Evolutionary conservation across 1,140 invertebrate genomes (phyloP).

Genomic region (Solenopsis invicta): DNA sequence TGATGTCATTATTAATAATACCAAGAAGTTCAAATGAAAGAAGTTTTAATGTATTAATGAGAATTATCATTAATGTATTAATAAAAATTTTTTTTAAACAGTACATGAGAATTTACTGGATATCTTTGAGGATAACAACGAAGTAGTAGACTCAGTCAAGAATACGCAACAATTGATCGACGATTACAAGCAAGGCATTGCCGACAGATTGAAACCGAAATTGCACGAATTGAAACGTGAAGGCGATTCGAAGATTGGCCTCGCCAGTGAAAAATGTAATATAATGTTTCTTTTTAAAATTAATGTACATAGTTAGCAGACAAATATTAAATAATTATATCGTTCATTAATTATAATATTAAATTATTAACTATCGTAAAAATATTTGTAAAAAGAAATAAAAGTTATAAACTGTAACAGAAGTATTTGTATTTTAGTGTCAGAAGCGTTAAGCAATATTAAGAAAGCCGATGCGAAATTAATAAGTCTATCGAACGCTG

Average conservation of each 20-base stretch:
- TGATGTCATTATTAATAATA: slow-evolving; percentile 12
- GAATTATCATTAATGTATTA: not conserved
- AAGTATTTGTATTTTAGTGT: slow-evolving; percentile 82
- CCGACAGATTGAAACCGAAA: slow-evolving; percentile 84
- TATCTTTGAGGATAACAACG: slow-evolving; percentile 73
- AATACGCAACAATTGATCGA: slow-evolving; percentile 85
- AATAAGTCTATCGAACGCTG: slow-evolving; percentile 87
- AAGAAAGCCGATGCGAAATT: slow-evolving; percentile 87
- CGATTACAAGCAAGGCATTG: slow-evolving; percentile 82
- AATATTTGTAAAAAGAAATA: too few relatives aligned
- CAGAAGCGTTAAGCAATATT: slow-evolving; percentile 88
- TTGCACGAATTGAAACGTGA: slow-evolving; percentile 87
- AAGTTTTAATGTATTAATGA: not conserved
- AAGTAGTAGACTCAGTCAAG: slow-evolving; percentile 78
- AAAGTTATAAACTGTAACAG: too few relatives aligned
- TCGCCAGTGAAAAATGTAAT: slow-evolving; percentile 84
- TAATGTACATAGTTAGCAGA: not conserved
- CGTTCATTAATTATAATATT: not conserved
- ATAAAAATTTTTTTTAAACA: slow-evolving; percentile 54
- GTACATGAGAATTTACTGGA: slow-evolving; percentile 77
- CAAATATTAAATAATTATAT: not conserved
- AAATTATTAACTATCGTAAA: too few relatives aligned
- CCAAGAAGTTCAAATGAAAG: not conserved
- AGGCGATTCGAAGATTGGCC: slow-evolving; percentile 87
- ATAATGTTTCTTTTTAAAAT: slow-evolving; percentile 67